These are phyloP conservation scores for Nothoprocta pentlandii DNA, from an alignment of 2,113 vertebrate species.

Conservation along the genomic window DNA sequence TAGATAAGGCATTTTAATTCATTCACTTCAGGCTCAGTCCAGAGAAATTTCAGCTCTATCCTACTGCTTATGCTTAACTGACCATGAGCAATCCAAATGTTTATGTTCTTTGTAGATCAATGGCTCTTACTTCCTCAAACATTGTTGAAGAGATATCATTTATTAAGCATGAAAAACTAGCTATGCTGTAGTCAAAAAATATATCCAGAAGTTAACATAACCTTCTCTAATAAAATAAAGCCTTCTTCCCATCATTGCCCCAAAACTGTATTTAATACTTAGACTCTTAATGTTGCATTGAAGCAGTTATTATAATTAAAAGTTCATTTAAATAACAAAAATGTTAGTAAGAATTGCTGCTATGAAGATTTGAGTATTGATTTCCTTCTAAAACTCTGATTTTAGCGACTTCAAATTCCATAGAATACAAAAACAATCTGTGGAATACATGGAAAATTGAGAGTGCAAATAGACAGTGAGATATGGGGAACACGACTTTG, in stretches of 20 bases:
- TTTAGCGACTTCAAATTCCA: background rate
- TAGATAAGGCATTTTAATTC: background rate
- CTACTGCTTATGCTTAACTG: background rate
- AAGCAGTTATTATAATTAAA: background rate
- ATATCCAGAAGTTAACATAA: background rate
- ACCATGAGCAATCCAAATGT: background rate
- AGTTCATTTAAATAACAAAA: background rate
- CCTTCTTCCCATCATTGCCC: background rate
- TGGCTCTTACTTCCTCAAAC: background rate
- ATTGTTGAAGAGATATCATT: background rate
- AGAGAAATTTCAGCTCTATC: background rate
- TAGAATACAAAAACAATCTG: background rate
- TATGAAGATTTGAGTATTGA: background rate
- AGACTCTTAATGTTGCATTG: background rate
- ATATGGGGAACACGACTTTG: background rate
- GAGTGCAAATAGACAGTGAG: background rate
- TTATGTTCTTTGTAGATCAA: background rate
- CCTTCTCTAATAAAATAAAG: background rate
- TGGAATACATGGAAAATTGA: background rate
- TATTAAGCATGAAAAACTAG: background rate
- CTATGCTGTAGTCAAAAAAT: background rate
- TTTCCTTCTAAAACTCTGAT: background rate
- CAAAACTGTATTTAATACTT: background rate
- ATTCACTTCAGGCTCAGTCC: background rate
- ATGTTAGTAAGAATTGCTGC: background rate